Evolutionary conservation across 2,888 invertebrate genomes (phyloP).

Genomic region (Biston betularia): DNA sequence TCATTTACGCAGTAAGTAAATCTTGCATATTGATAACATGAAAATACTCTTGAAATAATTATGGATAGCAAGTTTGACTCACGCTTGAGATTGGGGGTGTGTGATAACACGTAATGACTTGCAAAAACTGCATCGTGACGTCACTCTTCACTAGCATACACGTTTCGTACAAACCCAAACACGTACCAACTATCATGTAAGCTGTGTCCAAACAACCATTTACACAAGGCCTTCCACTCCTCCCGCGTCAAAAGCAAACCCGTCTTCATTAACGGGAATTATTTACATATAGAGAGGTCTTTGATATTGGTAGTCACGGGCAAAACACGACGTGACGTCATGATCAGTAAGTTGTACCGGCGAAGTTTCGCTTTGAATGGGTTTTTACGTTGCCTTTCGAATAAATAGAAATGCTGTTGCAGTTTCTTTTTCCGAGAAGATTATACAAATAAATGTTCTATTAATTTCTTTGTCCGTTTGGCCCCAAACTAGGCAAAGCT

Average conservation of each 20-base stretch:
- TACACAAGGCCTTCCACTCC: constrained; percentile 10
- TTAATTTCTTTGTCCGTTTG: no score
- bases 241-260: constrained; percentile 2
- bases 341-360: constrained; percentile 21
- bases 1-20: no score
- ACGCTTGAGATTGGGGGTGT: constrained; percentile 48
- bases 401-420: constrained; percentile 41
- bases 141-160: constrained; percentile 38
- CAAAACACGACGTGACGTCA: constrained; percentile 50
- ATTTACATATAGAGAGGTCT: constrained; percentile 36
- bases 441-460: no score
- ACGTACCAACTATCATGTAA: background rate
- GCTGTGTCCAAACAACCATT: constrained; percentile 21
- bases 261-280: constrained; percentile 1
- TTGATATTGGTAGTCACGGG: constrained; percentile 38
- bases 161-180: constrained; percentile 21
- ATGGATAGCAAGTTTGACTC: constrained; percentile 20
- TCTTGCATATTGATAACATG: no score
- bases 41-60: constrained; percentile 2
- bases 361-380: constrained; percentile 46
- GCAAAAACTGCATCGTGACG: constrained; percentile 38
- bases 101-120: constrained; percentile 46
- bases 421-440: no score
- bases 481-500: no score
- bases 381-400: constrained; percentile 55